Percentiles rank a stretch among this genome's conserved stretches.
phyloP scores from a whole-genome alignment of 2,888 invertebrate genomes.

The Pandemis corylana region DNA sequence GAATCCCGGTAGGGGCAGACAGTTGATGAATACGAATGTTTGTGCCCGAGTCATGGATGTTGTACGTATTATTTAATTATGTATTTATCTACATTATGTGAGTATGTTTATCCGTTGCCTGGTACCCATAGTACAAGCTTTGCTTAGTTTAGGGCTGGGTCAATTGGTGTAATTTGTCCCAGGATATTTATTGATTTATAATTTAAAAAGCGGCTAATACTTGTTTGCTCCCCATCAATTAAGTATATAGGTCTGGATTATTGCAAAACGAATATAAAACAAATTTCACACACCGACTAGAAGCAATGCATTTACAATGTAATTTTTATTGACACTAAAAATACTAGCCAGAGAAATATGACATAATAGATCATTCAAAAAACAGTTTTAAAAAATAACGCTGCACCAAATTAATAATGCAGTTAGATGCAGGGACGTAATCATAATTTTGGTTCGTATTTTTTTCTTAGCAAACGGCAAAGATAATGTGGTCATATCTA shows the following conservation, averaged over 20 bases:
- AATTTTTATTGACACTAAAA: constrained; percentile 47
- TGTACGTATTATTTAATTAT: too few species aligned
- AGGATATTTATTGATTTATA: too few species aligned
- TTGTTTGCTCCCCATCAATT: background rate
- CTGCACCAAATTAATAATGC: constrained; percentile 28
- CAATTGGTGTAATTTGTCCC: too few species aligned
- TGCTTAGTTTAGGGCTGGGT: too few species aligned
- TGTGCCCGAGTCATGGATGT: too few species aligned
- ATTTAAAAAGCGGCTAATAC: background rate
- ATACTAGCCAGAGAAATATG: constrained; percentile 50
- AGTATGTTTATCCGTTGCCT: too few species aligned
- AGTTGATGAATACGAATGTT: too few species aligned
- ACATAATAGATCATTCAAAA: constrained; percentile 57
- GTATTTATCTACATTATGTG: too few species aligned
- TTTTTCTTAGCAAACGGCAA: constrained; percentile 23
- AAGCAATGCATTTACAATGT: constrained; percentile 56
- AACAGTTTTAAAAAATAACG: constrained; percentile 57
- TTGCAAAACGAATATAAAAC: background rate
- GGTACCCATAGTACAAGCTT: too few species aligned
- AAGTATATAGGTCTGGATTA: background rate
- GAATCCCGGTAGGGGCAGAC: too few species aligned
- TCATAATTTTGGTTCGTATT: background rate
- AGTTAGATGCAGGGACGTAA: background rate
- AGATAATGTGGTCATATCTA: constrained; percentile 47
- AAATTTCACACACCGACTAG: constrained; percentile 38